A percentile compares a stretch with the other conserved stretches of the same genome.
phyloP scores from a whole-genome alignment of 2,888 invertebrate genomes.

The Serrognathus titanus region DNA sequence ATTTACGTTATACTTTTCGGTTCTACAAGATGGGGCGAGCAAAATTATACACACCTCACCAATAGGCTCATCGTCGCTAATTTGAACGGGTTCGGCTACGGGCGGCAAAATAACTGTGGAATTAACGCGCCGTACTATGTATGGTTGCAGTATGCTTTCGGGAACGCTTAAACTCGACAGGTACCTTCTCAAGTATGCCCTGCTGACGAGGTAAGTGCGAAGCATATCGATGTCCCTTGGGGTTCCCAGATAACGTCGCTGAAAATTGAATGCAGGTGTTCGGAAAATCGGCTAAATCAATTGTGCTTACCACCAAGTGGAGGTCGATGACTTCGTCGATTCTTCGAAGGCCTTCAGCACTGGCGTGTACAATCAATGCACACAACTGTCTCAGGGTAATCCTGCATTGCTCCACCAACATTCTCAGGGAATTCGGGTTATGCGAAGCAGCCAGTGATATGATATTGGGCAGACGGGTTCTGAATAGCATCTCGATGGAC shows the following conservation, averaged over 20 bases:
- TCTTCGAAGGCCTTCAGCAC: constrained; percentile 44
- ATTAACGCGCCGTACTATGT: constrained; percentile 37
- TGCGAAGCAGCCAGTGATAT: constrained; percentile 35
- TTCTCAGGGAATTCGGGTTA: constrained; percentile 31
- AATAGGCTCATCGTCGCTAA: constrained; percentile 28
- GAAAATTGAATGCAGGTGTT: constrained; percentile 6
- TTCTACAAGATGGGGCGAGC: background rate
- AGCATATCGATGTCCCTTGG: constrained; percentile 38
- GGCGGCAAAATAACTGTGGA: constrained; percentile 29
- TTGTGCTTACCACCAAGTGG: constrained; percentile 44
- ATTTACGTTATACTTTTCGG: background rate
- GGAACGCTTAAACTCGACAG: constrained; percentile 37
- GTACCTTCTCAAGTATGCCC: constrained; percentile 35
- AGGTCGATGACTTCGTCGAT: constrained; percentile 43
- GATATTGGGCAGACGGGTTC: constrained; percentile 40
- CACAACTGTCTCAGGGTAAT: constrained; percentile 37
- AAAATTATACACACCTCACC: constrained; percentile 27
- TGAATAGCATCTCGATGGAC: constrained; percentile 39
- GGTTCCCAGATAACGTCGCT: constrained; percentile 40
- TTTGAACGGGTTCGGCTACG: constrained; percentile 25
- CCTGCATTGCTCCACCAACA: constrained; percentile 36
- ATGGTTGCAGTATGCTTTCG: constrained; percentile 37
- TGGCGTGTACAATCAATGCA: constrained; percentile 39
- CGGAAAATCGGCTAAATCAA: background rate
- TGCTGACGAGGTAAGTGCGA: constrained; percentile 39